Evolutionary conservation across 2,888 invertebrate genomes (phyloP).

Genomic region (Stenoptilia bipunctidactyla): DNA sequence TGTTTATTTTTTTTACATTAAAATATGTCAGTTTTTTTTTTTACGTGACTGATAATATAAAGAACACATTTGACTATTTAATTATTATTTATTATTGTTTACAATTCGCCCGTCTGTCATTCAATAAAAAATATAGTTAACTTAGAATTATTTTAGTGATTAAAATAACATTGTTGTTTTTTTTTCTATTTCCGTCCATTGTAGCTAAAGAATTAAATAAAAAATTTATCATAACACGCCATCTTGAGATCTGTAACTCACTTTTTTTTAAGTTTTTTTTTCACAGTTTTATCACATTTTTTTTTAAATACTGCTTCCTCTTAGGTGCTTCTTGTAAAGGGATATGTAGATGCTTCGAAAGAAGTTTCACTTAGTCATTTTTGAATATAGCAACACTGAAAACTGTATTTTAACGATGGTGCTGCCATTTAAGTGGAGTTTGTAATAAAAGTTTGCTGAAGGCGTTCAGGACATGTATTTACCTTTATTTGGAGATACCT

Average conservation of each 20-base stretch:
- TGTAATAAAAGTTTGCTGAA: constrained; percentile 33
- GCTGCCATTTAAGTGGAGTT: constrained; percentile 39
- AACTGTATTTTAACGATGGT: constrained; percentile 18
- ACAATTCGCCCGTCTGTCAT: constrained; percentile 16
- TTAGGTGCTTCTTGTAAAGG: constrained; percentile 24
- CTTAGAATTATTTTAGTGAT: constrained; percentile 18
- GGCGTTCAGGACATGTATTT: constrained; percentile 52
- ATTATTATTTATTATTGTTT: constrained; percentile 3
- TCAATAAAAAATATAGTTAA: constrained; percentile 15
- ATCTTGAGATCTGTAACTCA: constrained; percentile 66
- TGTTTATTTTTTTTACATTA: constrained; percentile 1
- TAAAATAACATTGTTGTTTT: constrained; percentile 25
- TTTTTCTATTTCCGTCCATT: constrained; percentile 34
- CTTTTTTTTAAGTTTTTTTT: constrained; percentile 56
- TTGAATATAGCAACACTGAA: neutral
- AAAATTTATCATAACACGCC: constrained; percentile 37
- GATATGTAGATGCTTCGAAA: constrained; percentile 25
- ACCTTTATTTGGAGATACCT: constrained; percentile 52
- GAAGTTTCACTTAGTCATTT: constrained; percentile 15
- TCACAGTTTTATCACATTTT: constrained; percentile 47
- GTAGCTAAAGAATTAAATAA: constrained; percentile 47
- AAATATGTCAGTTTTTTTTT: constrained; percentile 11
- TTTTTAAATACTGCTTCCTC: constrained; percentile 55
- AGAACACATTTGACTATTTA: constrained; percentile 39
- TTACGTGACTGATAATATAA: constrained; percentile 12